phyloP scores from a whole-genome alignment of 2,797 vertebrate genomes.

The Danionella dracula region DNA sequence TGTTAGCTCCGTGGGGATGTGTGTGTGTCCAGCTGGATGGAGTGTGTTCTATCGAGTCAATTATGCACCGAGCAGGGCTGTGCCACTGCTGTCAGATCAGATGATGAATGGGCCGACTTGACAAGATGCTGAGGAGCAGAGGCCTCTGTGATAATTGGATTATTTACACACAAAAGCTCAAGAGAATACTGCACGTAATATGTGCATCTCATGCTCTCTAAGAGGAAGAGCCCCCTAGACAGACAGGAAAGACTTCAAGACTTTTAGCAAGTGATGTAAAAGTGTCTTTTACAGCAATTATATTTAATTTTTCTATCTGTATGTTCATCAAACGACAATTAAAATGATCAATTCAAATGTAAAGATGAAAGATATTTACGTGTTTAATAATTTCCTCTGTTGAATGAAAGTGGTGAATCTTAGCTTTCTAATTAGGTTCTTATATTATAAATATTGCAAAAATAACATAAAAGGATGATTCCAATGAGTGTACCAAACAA shows the following conservation, averaged over 20 bases:
- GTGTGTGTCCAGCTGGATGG: conserved; percentile 28
- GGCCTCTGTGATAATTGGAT: conserved; percentile 64
- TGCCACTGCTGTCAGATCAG: conserved; percentile 57
- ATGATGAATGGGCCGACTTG: conserved; percentile 70
- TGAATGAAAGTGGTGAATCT: too few species aligned
- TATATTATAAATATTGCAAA: too few species aligned
- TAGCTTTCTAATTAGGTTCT: too few species aligned
- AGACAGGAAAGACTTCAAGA: conserved; percentile 18
- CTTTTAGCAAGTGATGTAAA: conserved; percentile 2
- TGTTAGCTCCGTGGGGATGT: conserved; percentile 18
- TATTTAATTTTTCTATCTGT: too few species aligned
- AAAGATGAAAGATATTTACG: too few species aligned
- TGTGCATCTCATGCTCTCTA: conserved; percentile 10
- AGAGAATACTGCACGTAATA: conserved; percentile 53
- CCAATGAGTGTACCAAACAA: too few species aligned
- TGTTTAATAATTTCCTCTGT: too few species aligned
- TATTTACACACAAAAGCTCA: conserved; percentile 66
- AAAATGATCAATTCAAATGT: too few species aligned
- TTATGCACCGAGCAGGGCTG: conserved; percentile 39
- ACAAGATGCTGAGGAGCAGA: conserved; percentile 66
- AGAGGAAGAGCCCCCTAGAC: conserved; percentile 21
- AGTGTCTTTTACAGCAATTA: too few species aligned
- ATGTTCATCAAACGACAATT: too few species aligned
- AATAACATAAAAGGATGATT: too few species aligned
- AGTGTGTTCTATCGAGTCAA: conserved; percentile 36